Conservation (phyloP, 2,113 vertebrate species). For the Hypanus sabinus region DNA sequence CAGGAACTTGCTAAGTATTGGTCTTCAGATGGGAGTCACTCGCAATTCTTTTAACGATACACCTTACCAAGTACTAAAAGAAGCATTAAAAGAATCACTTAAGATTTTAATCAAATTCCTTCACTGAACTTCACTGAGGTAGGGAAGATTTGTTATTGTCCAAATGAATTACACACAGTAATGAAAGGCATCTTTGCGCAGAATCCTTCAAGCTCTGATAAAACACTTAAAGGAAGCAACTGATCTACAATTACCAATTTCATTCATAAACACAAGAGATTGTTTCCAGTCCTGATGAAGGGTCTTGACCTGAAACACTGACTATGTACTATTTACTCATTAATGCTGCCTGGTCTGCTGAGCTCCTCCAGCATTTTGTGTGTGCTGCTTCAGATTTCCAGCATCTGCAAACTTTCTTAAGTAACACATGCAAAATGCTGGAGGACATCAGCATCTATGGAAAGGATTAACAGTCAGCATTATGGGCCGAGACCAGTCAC, state of each 20-base stretch:
- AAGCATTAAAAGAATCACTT: neutral
- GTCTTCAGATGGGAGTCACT: neutral
- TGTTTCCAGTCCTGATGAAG: too few relatives aligned
- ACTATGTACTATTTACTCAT: too few relatives aligned
- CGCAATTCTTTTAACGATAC: neutral
- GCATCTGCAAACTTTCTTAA: too few relatives aligned
- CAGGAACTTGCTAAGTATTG: neutral
- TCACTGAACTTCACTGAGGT: conserved; percentile 16
- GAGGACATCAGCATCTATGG: too few relatives aligned
- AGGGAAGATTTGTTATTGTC: neutral
- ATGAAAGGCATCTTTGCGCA: neutral
- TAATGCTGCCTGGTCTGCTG: too few relatives aligned
- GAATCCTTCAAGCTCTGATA: neutral
- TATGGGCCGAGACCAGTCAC: too few relatives aligned
- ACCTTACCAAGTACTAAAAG: neutral
- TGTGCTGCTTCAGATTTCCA: too few relatives aligned
- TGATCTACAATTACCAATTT: neutral
- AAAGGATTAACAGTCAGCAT: too few relatives aligned
- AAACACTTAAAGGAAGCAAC: neutral
- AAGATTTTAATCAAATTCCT: neutral
- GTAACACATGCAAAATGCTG: too few relatives aligned
- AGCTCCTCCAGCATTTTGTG: too few relatives aligned
- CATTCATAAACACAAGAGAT: too few relatives aligned
- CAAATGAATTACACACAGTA: neutral
- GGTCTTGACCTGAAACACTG: too few relatives aligned